Base-by-base conservation (phyloP, 2,113 vertebrate species). In the Anarrhichthys ocellatus region DNA sequence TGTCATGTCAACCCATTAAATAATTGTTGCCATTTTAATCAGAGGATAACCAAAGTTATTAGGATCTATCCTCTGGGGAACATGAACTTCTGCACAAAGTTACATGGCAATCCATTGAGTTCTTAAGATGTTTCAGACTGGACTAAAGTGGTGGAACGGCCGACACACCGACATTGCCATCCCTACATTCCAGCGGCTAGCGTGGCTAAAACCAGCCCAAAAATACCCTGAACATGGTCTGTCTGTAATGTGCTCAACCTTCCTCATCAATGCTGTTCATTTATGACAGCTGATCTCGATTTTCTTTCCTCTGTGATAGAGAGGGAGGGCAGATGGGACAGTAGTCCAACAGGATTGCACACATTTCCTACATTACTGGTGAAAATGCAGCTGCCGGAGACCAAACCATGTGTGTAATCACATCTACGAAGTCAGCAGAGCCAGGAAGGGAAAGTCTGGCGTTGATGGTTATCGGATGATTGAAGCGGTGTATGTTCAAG, bases 261-360 rank as follows among this genome's bases (percentile, higher is more conserved):
- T 79, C 24, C 8, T 89, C 83, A 14, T 68, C 73, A 68, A 87
- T 87, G 86, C 66, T 84, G 78, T 7, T 75, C 27, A 52, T 91
- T 64, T 82, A 15, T 66, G 69, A 86, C 89, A 89, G 87, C 90
- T 90, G 89, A 86, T 74, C 36, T 76, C 22, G 29, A 2, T 84
- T 80, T 84, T 78, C 84, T 82, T 87, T 70, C 69, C 77, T 88
- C 76, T 63, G n/a, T 9, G 13, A 70, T 52, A 54, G 11, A 27
- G 0, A 68, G 62, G 75, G 72, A 50, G 70, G 73, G n/a, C 76
- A 40, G 71, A 68, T 34, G 68, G 9, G 29, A 81, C 48, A 46
- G 29, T 65, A 52, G 27, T 65, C 52, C 67, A 79, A 56, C 42
- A 71, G 80, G 52, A 84, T 69, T 68, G 58, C 59, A 62, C 52